Conservation (phyloP, 2,797 vertebrate genomes). For the Gadopsis bispinosus region DNA sequence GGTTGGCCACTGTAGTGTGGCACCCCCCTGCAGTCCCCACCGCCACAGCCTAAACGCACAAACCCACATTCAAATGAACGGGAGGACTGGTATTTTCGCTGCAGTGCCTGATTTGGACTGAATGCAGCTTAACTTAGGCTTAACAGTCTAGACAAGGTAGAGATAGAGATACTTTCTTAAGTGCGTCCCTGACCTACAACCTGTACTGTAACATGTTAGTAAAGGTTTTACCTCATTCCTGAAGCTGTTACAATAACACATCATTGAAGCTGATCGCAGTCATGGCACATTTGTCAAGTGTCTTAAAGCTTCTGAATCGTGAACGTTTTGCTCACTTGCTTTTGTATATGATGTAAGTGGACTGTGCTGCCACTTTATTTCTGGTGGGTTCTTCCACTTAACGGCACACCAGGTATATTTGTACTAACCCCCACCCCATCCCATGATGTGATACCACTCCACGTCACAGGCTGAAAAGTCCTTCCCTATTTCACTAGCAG, state of each 20-base stretch:
- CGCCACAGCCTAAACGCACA: too few species aligned
- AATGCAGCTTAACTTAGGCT: not conserved
- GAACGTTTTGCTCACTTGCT: slow-evolving; percentile 1
- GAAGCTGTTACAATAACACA: not conserved
- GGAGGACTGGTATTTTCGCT: too few species aligned
- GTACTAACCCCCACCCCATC: not conserved
- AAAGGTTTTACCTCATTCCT: slow-evolving; percentile 40
- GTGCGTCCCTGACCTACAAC: slow-evolving; percentile 31
- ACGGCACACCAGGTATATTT: not conserved
- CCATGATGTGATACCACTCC: not conserved
- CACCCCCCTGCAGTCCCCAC: too few species aligned
- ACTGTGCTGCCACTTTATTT: not conserved
- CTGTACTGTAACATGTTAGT: slow-evolving; percentile 27
- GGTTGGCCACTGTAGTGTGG: too few species aligned
- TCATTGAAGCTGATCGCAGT: slow-evolving; percentile 25
- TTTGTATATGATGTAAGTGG: slow-evolving; percentile 9
- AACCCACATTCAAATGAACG: too few species aligned
- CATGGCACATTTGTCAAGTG: not conserved
- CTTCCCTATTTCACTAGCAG: not conserved
- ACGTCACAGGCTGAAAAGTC: not conserved
- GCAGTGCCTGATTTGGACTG: too few species aligned
- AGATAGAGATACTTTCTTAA: slow-evolving; percentile 24
- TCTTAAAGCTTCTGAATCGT: slow-evolving; percentile 8
- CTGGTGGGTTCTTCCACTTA: not conserved
- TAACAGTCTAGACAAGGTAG: not conserved